Conservation (phyloP, 2,888 invertebrate species). For the Zaprionus obscuricornis region DNA sequence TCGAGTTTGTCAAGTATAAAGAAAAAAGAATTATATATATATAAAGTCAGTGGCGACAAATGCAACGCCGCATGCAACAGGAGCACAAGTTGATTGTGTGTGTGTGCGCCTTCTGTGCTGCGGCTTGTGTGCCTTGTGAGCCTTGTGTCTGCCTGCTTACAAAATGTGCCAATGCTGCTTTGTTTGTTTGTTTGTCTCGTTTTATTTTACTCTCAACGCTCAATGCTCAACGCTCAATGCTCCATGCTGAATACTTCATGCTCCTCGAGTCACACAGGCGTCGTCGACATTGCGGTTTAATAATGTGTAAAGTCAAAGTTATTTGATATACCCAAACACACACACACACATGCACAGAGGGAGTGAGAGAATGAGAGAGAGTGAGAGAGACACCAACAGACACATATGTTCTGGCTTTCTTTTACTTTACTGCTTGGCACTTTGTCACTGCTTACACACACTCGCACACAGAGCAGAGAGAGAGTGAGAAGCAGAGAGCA, state of each 20-base stretch:
- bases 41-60: constrained; percentile 36
- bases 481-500: too few species aligned
- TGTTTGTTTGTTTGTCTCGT: constrained; percentile 63
- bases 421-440: constrained; percentile 38
- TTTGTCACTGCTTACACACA: constrained; percentile 52
- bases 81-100: constrained; percentile 27
- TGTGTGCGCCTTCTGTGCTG: constrained; percentile 10
- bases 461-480: constrained; percentile 14
- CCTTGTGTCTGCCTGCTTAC: constrained; percentile 23
- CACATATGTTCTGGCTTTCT: constrained; percentile 27
- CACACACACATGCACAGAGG: constrained; percentile 30
- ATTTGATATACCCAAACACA: constrained; percentile 72
- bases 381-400: constrained; percentile 6
- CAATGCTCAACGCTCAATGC: constrained; percentile 14
- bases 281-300: constrained; percentile 77
- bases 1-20: constrained; percentile 72
- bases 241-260: too few species aligned
- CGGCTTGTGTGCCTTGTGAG: constrained; percentile 16
- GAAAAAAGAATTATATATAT: too few species aligned
- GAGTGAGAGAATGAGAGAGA: too few species aligned
- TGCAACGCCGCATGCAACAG: constrained; percentile 60
- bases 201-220: constrained; percentile 52
- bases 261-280: constrained; percentile 2
- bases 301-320: constrained; percentile 81
- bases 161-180: constrained; percentile 59